Evolutionary conservation across 1,140 invertebrate species (phyloP), one percentile per base, ranked within the genome.

Genomic region (Drosophila ananassae): DNA sequence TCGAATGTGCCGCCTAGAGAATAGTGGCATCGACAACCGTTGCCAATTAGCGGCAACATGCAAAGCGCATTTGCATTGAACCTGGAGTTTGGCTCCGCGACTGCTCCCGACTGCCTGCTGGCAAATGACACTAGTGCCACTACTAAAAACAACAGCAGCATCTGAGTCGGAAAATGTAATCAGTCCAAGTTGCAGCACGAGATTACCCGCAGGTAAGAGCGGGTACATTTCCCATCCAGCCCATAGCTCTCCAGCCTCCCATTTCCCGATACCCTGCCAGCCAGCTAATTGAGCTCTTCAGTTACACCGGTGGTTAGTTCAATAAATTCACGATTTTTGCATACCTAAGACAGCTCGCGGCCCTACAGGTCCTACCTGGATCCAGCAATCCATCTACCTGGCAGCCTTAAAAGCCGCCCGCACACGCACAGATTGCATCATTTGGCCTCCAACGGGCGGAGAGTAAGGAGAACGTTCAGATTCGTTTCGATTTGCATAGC

Each of bases 31-130:
- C 82, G 84, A 87, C 84, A 87, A 87, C 83, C 79, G 76, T 82
- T 83, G 79, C 83, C 83, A 89, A 89, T 89, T 89, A 89, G 83
- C 83, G 82, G 83, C 73, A 79, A 89, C 83, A 89, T 84, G 83
- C 84, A 83, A 89, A 89, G 76, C 79, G 73, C 84, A 89, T 89
- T 89, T 79, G 84, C 76, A 89, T 84, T 75, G 73, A 68, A 44
- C 48, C 71, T 28, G 68, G 24, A 37, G 54, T 21, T 58, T 37
- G 21, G 44, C 63, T 21, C 32, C 34, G 3, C 10, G 12, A 37
- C 2, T 50, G 41, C 55, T 50, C 30, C 25, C 17, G 21, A 48
- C 28, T 50, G 30, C 53, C 64, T 44, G 34, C 17, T 55, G 46
- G 50, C 62, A 54, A 61, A 56, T 39, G 67, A 73, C 71, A 79